Conservation (phyloP, 1,140 invertebrate species). For the Limonius californicus region DNA sequence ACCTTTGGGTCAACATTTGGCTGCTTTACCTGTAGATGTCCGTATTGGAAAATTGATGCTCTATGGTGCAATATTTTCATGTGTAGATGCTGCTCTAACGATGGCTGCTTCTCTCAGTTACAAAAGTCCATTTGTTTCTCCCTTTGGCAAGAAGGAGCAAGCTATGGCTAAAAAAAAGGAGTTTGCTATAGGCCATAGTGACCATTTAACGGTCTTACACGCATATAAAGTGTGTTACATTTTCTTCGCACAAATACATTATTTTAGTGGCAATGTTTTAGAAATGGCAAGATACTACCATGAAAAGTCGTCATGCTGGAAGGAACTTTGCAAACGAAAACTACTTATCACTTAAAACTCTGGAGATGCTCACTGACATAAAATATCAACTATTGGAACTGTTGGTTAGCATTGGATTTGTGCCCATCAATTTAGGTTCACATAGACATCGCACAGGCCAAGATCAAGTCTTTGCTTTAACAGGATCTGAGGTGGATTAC, state of each 20-base stretch:
- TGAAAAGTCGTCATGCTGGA: conserved; percentile 57
- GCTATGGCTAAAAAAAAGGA: conserved; percentile 68
- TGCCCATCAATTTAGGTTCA: conserved; percentile 56
- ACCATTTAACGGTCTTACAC: conserved; percentile 75
- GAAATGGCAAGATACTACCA: conserved; percentile 68
- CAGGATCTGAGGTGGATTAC: conserved; percentile 57
- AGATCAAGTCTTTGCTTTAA: conserved; percentile 65
- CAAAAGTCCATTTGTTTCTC: conserved; percentile 76
- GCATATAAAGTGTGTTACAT: conserved; percentile 62
- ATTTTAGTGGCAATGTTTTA: conserved; percentile 42
- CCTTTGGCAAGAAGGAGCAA: conserved; percentile 70
- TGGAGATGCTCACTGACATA: conserved; percentile 71
- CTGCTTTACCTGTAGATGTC: conserved; percentile 87
- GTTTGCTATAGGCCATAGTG: conserved; percentile 70
- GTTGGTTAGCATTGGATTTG: conserved; percentile 77
- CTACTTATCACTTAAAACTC: conserved; percentile 68
- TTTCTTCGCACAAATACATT: no score
- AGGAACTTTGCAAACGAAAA: conserved; percentile 68
- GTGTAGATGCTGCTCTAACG: conserved; percentile 88
- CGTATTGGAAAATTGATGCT: conserved; percentile 83
- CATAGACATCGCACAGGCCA: conserved; percentile 53
- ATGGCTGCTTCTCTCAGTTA: conserved; percentile 87
- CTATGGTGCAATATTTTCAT: conserved; percentile 88
- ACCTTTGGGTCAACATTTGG: conserved; percentile 82
- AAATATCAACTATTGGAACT: conserved; percentile 80